phyloP scores from a whole-genome alignment of 2,113 vertebrate species.

The Thalassoma bifasciatum region DNA sequence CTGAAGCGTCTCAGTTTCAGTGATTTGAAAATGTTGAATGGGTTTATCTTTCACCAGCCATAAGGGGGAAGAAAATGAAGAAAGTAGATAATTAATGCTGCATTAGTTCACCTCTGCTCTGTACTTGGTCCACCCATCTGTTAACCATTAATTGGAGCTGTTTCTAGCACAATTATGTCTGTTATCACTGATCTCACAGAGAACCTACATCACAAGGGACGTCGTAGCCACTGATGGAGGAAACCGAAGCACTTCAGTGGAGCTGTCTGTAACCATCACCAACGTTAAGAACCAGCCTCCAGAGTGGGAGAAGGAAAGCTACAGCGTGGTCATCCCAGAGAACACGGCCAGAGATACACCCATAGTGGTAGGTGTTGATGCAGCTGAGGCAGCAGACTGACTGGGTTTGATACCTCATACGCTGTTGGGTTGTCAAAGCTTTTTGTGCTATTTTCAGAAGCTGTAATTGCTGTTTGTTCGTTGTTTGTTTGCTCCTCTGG shows the following conservation, averaged over 20 bases:
- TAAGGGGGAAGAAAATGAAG: no score
- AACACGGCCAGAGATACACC: conserved; percentile 85
- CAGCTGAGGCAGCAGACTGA: not conserved
- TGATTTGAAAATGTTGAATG: no score
- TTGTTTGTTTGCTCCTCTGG: not conserved
- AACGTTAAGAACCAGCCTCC: conserved; percentile 90
- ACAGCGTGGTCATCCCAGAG: conserved; percentile 87
- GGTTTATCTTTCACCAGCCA: no score
- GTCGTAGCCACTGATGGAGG: conserved; percentile 87
- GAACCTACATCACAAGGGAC: conserved; percentile 83
- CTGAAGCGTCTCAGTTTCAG: no score
- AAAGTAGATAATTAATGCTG: no score
- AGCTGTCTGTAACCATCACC: conserved; percentile 87
- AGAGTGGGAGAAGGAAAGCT: conserved; percentile 87
- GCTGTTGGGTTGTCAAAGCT: not conserved
- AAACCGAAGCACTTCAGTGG: conserved; percentile 86
- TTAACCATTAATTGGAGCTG: no score
- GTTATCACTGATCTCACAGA: conserved; percentile 59
- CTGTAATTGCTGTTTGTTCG: conserved; percentile 27
- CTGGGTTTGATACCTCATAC: not conserved
- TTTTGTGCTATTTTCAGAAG: not conserved
- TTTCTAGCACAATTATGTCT: not conserved
- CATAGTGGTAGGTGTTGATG: conserved; percentile 75
- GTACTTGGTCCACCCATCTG: no score
- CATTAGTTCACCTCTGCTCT: no score